phyloP scores from a whole-genome alignment of 2,888 invertebrate species.

The Coenonympha glycerion region DNA sequence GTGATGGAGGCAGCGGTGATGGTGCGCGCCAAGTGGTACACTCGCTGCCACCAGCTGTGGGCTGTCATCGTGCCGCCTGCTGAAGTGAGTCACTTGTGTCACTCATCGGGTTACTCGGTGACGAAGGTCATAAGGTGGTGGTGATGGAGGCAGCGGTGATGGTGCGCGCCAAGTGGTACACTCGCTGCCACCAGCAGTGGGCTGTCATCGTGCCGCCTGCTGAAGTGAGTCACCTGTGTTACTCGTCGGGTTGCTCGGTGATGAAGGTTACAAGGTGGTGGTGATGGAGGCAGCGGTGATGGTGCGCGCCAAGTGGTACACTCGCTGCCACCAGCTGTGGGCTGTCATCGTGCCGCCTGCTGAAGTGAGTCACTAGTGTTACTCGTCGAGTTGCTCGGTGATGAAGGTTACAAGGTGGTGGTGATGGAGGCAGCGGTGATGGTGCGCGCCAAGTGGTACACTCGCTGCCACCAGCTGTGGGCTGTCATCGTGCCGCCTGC shows the following conservation, averaged over 20 bases:
- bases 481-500: slow-evolving; percentile 87
- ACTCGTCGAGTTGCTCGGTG: slow-evolving; percentile 71
- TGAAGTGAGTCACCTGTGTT: slow-evolving; percentile 76
- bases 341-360: slow-evolving; percentile 87
- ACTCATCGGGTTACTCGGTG: slow-evolving; percentile 73
- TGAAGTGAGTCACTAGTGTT: slow-evolving; percentile 76
- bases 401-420: slow-evolving; percentile 78
- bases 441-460: slow-evolving; percentile 91
- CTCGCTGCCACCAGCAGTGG: slow-evolving; percentile 95
- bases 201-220: slow-evolving; percentile 87
- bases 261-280: slow-evolving; percentile 78
- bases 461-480: slow-evolving; percentile 95
- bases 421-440: slow-evolving; percentile 96
- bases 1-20: slow-evolving; percentile 96
- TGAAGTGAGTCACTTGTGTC: slow-evolving; percentile 76
- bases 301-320: slow-evolving; percentile 91
- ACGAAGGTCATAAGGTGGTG: slow-evolving; percentile 78
- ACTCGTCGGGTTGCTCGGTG: slow-evolving; percentile 73
- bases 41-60: slow-evolving; percentile 95
- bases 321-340: slow-evolving; percentile 95
- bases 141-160: slow-evolving; percentile 96
- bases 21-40: slow-evolving; percentile 91
- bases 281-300: slow-evolving; percentile 96
- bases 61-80: slow-evolving; percentile 87
- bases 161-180: slow-evolving; percentile 91